Evolutionary conservation across 2,797 vertebrate species (phyloP).

Genomic region (Erpetoichthys calabaricus): DNA sequence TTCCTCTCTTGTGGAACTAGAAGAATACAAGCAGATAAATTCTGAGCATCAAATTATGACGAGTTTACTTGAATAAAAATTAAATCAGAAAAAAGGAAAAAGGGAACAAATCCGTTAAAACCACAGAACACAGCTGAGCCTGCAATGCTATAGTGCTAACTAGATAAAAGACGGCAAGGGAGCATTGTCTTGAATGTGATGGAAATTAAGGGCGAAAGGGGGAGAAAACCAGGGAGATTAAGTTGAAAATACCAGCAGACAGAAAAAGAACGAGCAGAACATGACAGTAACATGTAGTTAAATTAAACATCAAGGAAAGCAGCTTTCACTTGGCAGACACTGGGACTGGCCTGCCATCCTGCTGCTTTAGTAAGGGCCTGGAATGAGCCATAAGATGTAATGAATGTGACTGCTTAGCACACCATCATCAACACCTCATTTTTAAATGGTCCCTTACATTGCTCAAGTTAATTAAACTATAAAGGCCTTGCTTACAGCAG

Average conservation of each 20-base stretch:
- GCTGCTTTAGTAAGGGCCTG: no score
- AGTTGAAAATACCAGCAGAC: conserved; percentile 56
- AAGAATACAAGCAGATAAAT: neutral
- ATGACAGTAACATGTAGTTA: conserved; percentile 76
- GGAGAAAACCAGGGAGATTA: conserved; percentile 64
- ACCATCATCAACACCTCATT: no score
- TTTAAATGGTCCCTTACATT: no score
- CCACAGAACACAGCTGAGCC: conserved; percentile 32
- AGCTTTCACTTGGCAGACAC: neutral
- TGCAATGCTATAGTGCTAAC: conserved; percentile 54
- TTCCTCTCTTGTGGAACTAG: neutral
- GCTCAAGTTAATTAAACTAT: no score
- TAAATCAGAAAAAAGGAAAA: neutral
- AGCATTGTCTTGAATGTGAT: conserved; percentile 45
- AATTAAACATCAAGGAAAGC: conserved; percentile 53
- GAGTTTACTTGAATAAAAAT: neutral
- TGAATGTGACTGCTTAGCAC: no score
- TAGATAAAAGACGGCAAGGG: conserved; percentile 53
- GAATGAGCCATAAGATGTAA: no score
- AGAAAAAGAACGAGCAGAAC: conserved; percentile 61
- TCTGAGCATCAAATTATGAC: neutral
- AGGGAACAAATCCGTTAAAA: neutral
- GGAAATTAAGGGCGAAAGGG: conserved; percentile 65
- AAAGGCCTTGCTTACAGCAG: no score
- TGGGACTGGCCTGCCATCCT: no score